phyloP scores from a whole-genome alignment of 2,888 invertebrate species.

The Sipha maydis region DNA sequence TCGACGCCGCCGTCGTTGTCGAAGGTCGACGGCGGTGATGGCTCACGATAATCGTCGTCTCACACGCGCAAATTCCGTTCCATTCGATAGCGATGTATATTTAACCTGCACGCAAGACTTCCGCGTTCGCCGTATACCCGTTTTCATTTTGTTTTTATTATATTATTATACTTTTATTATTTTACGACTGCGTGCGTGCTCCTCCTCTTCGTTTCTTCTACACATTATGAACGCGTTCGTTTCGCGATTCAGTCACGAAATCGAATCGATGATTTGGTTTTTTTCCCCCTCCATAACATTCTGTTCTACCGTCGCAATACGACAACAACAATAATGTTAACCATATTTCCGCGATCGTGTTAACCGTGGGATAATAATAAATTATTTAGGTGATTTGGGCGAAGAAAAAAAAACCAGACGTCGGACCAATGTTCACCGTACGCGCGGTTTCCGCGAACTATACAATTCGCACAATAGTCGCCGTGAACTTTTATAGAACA shows the following conservation, averaged over 20 bases:
- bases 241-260: background rate
- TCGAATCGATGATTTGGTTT: background rate
- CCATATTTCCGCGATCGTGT: no score
- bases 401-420: no score
- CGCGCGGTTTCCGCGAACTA: no score
- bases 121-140: conserved; percentile 33
- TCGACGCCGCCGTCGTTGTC: background rate
- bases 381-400: no score
- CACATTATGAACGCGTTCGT: background rate
- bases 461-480: no score
- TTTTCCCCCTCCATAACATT: background rate
- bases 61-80: conserved; percentile 54
- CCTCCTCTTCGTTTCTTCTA: background rate
- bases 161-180: background rate
- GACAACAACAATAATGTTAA: no score
- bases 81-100: conserved; percentile 32
- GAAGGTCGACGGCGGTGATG: conserved; percentile 40
- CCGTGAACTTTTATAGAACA: no score
- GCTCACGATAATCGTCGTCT: conserved; percentile 36
- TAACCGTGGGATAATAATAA: no score
- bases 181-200: background rate
- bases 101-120: conserved; percentile 13
- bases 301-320: no score
- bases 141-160: background rate
- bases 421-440: no score